phyloP scores from a whole-genome alignment of 2,888 invertebrate species.

The Podotricha telesiphe region DNA sequence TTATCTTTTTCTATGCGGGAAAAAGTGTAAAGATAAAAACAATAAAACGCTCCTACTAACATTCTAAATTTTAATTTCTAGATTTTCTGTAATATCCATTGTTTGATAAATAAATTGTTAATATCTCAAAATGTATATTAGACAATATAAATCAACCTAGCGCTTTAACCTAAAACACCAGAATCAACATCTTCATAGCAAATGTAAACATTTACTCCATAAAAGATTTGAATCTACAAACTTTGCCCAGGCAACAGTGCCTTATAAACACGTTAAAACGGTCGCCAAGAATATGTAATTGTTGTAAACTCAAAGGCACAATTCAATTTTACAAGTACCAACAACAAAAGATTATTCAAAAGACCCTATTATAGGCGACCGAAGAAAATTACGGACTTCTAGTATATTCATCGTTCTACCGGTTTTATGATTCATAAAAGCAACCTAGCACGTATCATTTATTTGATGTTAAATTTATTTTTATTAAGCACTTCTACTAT shows the following conservation, averaged over 20 bases:
- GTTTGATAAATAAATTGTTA: not conserved
- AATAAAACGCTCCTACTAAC: too few relatives aligned
- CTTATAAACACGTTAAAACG: not conserved
- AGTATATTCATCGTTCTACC: conserved; percentile 15
- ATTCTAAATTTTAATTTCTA: too few relatives aligned
- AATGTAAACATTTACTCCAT: not conserved
- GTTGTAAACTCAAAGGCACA: not conserved
- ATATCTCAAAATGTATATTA: not conserved
- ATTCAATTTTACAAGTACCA: conserved; percentile 49
- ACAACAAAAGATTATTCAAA: conserved; percentile 43
- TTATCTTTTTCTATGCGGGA: too few relatives aligned
- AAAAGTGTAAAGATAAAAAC: too few relatives aligned
- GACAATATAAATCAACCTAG: not conserved
- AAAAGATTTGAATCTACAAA: not conserved
- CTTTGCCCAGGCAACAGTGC: not conserved
- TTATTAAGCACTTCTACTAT: not conserved
- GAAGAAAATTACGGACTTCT: conserved; percentile 13
- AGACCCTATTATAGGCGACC: not conserved
- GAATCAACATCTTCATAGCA: not conserved
- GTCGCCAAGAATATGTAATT: conserved; percentile 7
- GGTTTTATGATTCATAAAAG: conserved; percentile 27
- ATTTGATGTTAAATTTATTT: conserved; percentile 15
- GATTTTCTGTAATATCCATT: not conserved
- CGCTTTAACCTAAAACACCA: not conserved
- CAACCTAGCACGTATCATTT: conserved; percentile 1